Conservation (phyloP, 2,113 vertebrate species). For the Malurus cyaneus region DNA sequence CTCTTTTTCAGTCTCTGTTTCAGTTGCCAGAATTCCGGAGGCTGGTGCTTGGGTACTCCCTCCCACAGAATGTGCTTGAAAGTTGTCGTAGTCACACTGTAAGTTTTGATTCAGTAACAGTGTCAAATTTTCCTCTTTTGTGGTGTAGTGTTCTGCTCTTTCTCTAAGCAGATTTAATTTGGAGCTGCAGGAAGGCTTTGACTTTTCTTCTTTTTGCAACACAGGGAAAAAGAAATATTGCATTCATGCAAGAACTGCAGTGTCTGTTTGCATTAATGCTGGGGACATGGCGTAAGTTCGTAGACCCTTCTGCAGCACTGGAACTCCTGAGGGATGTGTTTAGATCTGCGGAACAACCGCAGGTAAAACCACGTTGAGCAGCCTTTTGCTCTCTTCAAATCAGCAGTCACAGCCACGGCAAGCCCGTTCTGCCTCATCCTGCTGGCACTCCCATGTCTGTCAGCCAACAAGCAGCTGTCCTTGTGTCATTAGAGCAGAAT, state of each 20-base stretch:
- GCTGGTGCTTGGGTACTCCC: slow-evolving; percentile 89
- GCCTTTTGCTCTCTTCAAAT: not conserved
- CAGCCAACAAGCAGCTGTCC: not conserved
- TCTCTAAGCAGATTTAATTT: not conserved
- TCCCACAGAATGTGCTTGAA: slow-evolving; percentile 84
- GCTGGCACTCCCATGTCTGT: not conserved
- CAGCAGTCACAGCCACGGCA: not conserved
- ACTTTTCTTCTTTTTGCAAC: not conserved
- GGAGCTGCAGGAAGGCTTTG: not conserved
- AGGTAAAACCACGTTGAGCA: slow-evolving; percentile 72
- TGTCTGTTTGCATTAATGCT: slow-evolving; percentile 94
- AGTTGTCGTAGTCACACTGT: slow-evolving; percentile 84
- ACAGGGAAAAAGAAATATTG: slow-evolving; percentile 93
- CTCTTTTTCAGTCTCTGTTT: slow-evolving; percentile 87
- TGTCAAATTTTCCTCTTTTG: not conserved
- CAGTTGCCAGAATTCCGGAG: slow-evolving; percentile 92
- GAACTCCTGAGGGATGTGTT: slow-evolving; percentile 91
- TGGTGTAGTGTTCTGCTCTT: not conserved
- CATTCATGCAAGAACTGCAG: slow-evolving; percentile 96
- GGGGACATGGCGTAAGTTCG: slow-evolving; percentile 89
- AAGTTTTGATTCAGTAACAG: slow-evolving; percentile 50
- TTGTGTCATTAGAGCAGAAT: not conserved
- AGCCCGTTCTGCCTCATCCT: not conserved
- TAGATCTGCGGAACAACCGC: slow-evolving; percentile 89
- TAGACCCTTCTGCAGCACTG: slow-evolving; percentile 90